Conservation (phyloP, 2,113 vertebrate genomes). For the Sigmodon hispidus region DNA sequence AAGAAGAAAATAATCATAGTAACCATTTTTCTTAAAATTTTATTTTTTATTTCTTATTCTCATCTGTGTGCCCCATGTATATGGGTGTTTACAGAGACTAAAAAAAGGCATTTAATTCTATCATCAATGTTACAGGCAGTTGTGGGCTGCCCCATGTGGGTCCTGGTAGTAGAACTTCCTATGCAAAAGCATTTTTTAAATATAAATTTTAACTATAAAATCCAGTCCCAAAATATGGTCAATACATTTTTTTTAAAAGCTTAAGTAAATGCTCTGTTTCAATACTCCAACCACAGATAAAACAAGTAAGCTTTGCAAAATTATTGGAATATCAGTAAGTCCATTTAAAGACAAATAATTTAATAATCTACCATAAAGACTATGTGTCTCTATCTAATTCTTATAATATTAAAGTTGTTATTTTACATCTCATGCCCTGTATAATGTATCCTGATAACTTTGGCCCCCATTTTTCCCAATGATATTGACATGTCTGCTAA, state of each 20-base stretch:
- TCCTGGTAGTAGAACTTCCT: background rate
- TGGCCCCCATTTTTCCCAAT: fast-evolving
- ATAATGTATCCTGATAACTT: no score
- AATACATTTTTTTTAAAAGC: background rate
- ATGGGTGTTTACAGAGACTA: background rate
- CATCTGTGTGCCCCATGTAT: background rate
- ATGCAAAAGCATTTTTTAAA: no score
- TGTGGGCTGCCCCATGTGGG: background rate
- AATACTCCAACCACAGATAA: background rate
- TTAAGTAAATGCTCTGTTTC: background rate
- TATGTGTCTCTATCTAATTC: background rate
- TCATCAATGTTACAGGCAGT: background rate
- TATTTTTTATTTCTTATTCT: background rate
- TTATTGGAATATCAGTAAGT: background rate
- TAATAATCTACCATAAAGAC: background rate
- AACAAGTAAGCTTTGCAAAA: constrained; percentile 31
- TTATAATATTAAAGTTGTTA: background rate
- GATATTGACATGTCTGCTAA: no score
- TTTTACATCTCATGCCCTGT: no score
- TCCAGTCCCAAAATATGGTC: background rate
- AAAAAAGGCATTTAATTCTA: no score
- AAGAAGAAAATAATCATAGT: background rate
- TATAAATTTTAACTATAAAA: no score
- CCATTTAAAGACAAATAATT: background rate
- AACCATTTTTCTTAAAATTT: background rate